Evolutionary conservation across 1,140 invertebrate genomes (phyloP), one percentile per base, ranked within the genome.

Genomic region (Drosophila saltans): DNA sequence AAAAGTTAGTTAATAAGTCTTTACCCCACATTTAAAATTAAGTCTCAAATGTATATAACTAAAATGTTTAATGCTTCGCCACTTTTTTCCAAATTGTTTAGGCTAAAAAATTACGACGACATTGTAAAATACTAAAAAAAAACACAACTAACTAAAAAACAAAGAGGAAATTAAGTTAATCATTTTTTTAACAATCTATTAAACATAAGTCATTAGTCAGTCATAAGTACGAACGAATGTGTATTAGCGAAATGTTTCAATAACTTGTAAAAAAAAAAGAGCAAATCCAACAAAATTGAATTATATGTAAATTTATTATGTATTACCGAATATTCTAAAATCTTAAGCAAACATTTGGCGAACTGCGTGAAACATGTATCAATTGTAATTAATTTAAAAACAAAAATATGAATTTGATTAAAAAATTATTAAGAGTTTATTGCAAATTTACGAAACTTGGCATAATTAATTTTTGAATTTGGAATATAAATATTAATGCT

Each of bases 141-240:
- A 69, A 61, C 16, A 39, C 21, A 52, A 52, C 45, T 26, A 26
- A 52, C 21, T 24, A 26, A 26, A 52, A 26, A 61, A 55, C 57
- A 61, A 68, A 59, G 57, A 69, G 48, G 55, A 75, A 77, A 68
- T 70, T 86, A 24, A 24, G 6, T 48, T 24, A 33, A 65, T 43
- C 68, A 67, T 45, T 74, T 70, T 79, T 89, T 72, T 72, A 71
- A 82, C 33, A 81, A 57, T 24, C 55, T 72, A 78, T 66, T 76
- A 80, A 86, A 83, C 69, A 74, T 88, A 88, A 88, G 83, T 88
- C 84, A 88, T 89, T 88, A 88, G 83, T 89, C 70, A 83, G 36
- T 78, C 77, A 70, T 88, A 88, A 88, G 83, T 68, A 55, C 70
- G 73, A 88, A 68, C 64, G 68, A 83, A 77, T 36, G 75, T 86